Conservation (phyloP, 2,888 invertebrate species). For the Drosophila putrida region DNA sequence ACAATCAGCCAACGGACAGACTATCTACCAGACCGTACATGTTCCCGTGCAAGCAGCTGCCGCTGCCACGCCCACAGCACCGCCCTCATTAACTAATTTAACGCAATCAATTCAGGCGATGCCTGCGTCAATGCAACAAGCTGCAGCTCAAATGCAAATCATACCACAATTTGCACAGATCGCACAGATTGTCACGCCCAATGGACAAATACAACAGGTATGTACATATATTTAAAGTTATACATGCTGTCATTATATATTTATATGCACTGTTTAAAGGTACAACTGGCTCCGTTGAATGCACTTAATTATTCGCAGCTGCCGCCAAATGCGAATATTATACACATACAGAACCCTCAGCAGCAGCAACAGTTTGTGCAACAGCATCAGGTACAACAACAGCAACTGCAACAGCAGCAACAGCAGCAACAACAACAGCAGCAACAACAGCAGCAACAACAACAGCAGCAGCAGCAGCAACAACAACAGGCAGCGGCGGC, state of each 20-base stretch:
- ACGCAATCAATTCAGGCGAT: constrained; percentile 84
- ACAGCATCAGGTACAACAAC: constrained; percentile 65
- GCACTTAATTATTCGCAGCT: constrained; percentile 83
- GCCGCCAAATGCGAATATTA: constrained; percentile 84
- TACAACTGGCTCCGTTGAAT: constrained; percentile 91
- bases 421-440: constrained; percentile 66
- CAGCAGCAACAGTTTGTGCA: constrained; percentile 66
- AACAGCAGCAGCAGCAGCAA: constrained; percentile 48
- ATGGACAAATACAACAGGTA: constrained; percentile 95
- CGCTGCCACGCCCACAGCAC: constrained; percentile 86
- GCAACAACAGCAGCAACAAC: constrained; percentile 76
- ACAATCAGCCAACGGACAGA: constrained; percentile 89
- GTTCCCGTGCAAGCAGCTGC: constrained; percentile 93
- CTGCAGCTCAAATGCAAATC: constrained; percentile 88
- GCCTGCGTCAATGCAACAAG: constrained; percentile 82
- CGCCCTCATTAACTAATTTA: constrained; percentile 87
- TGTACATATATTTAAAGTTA: too few species aligned
- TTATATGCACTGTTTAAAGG: constrained; percentile 86
- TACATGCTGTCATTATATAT: not conserved
- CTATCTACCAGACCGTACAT: constrained; percentile 97
- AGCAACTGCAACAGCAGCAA: constrained; percentile 57
- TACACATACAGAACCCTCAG: constrained; percentile 83
- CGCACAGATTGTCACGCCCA: constrained; percentile 94
- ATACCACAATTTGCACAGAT: constrained; percentile 94
- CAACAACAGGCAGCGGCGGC: constrained; percentile 57